Percentiles rank a stretch among this genome's conserved stretches.
These are phyloP conservation scores for Pseudonaja textilis DNA, from an alignment of 2,113 vertebrate genomes.

Conservation along the genomic window DNA sequence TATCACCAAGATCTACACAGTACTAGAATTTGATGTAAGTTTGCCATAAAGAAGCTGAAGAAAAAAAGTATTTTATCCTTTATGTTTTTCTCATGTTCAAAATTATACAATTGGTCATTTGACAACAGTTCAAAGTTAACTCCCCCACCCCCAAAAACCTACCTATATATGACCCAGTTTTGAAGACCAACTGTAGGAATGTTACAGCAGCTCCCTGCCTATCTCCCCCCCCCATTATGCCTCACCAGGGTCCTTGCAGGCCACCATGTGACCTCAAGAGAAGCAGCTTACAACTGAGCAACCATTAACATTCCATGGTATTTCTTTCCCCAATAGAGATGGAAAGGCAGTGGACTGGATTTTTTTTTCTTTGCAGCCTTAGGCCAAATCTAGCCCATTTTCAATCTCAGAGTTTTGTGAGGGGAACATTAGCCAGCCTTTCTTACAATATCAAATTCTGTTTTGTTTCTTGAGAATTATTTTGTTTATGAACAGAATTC, in stretches of 20 bases:
- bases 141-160: background rate
- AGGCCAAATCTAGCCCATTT: background rate
- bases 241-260: background rate
- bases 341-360: background rate
- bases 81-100: background rate
- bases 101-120: background rate
- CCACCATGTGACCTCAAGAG: background rate
- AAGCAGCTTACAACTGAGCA: background rate
- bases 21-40: background rate
- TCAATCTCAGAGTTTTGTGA: background rate
- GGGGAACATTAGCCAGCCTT: background rate
- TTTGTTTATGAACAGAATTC: background rate
- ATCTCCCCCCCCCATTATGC: background rate
- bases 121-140: background rate
- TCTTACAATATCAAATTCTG: background rate
- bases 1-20: background rate
- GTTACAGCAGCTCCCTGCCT: background rate
- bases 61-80: background rate
- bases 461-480: background rate
- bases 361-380: background rate
- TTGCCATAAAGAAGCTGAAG: background rate
- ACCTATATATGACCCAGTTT: background rate
- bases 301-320: background rate
- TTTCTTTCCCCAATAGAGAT: background rate
- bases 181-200: background rate